Conservation (phyloP, 2,113 vertebrate species). For the Actenoides lindsayi region DNA sequence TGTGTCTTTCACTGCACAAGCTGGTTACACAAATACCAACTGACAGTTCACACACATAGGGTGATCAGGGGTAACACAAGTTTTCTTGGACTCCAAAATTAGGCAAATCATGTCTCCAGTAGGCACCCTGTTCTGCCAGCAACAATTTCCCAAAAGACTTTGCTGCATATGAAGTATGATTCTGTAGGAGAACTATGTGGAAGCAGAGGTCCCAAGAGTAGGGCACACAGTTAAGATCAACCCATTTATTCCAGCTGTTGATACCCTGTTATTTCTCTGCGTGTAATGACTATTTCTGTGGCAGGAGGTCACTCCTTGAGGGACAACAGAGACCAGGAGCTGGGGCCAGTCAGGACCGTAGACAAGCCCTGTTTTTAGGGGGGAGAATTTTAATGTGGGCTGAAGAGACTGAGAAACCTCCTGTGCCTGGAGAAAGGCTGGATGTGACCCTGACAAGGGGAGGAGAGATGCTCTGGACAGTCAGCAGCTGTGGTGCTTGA, state of each 20-base stretch:
- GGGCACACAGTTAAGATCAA: neutral
- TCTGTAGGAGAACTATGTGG: neutral
- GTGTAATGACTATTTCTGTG: rapidly evolving
- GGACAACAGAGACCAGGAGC: neutral
- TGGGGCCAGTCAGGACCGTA: neutral
- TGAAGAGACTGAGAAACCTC: neutral
- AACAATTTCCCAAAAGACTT: neutral
- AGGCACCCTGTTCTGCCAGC: neutral
- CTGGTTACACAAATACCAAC: neutral
- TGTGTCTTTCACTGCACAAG: neutral
- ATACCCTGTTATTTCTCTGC: neutral
- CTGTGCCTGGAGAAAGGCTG: neutral
- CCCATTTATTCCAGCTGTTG: neutral
- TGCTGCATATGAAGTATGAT: neutral
- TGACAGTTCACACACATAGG: neutral
- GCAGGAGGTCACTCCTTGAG: neutral
- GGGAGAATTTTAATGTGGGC: neutral
- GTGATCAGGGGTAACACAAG: neutral
- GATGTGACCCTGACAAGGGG: neutral
- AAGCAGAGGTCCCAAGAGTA: neutral
- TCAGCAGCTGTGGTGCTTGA: neutral
- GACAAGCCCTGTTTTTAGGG: neutral
- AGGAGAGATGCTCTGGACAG: neutral
- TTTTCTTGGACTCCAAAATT: neutral
- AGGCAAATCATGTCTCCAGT: neutral